Conservation (phyloP, 2,797 vertebrate species). For the Telmatherina bonti region DNA sequence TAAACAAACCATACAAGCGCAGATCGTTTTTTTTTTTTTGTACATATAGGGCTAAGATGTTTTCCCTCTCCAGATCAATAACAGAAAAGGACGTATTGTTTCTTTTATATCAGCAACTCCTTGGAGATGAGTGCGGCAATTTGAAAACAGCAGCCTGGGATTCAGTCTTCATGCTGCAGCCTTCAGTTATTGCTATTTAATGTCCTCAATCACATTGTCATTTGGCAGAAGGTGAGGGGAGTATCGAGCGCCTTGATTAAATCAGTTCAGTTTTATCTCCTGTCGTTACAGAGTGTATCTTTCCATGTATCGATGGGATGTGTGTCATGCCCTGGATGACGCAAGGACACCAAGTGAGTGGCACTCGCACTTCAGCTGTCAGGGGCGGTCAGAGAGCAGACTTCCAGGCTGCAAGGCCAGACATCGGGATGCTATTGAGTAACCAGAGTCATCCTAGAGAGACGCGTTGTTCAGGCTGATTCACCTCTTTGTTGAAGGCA, state of each 20-base stretch:
- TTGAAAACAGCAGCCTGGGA: conserved; percentile 42
- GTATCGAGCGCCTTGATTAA: conserved; percentile 69
- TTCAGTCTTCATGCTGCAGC: conserved; percentile 46
- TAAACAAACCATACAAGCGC: conserved; percentile 14
- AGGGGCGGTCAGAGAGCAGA: conserved; percentile 67
- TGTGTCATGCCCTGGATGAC: conserved; percentile 52
- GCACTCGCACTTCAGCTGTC: conserved; percentile 51
- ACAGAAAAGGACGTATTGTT: conserved; percentile 26
- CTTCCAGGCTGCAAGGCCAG: conserved; percentile 66
- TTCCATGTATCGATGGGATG: conserved; percentile 63
- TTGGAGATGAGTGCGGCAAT: conserved; percentile 32
- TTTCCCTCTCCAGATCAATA: conserved; percentile 25
- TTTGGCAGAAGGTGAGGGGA: conserved; percentile 71
- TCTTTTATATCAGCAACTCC: conserved; percentile 33
- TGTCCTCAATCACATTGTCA: conserved; percentile 72
- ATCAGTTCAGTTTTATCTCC: conserved; percentile 67
- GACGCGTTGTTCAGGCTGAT: conserved; percentile 23
- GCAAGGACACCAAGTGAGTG: conserved; percentile 67
- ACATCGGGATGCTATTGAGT: conserved; percentile 62
- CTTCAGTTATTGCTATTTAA: conserved; percentile 66
- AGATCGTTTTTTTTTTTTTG: conserved; percentile 48
- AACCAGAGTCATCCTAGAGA: conserved; percentile 59
- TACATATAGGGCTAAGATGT: conserved; percentile 22
- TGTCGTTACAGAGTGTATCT: conserved; percentile 62
- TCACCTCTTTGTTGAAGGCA: conserved; percentile 46